Percentiles rank a stretch among this genome's conserved stretches.
Evolutionary conservation across 2,113 vertebrate genomes (phyloP).

Genomic region (Callopanchax toddi): DNA sequence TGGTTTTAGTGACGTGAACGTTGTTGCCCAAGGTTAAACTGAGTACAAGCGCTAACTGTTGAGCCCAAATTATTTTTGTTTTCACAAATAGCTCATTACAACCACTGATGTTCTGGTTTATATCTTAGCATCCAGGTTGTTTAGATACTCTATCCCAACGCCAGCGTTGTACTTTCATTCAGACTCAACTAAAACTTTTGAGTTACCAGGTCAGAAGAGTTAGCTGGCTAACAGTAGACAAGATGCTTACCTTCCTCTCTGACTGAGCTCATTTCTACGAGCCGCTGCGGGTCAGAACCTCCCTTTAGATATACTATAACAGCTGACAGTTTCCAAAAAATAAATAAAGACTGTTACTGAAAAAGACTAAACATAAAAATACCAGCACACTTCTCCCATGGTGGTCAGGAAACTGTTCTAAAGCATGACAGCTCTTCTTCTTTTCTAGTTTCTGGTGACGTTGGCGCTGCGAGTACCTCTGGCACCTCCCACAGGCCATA

Average conservation of each 20-base stretch:
- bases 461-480: background rate
- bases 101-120: too few relatives aligned
- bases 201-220: too few relatives aligned
- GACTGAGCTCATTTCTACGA: slow-evolving; percentile 56
- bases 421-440: slow-evolving; percentile 3
- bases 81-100: too few relatives aligned
- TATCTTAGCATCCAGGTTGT: too few relatives aligned
- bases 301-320: background rate
- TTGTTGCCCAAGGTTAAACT: too few relatives aligned
- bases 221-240: slow-evolving; percentile 10
- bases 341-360: background rate
- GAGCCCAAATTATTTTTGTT: too few relatives aligned
- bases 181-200: too few relatives aligned
- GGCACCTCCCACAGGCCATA: slow-evolving; percentile 20
- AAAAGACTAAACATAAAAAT: background rate
- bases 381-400: background rate
- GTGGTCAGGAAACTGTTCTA: slow-evolving; percentile 7
- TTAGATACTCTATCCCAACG: too few relatives aligned
- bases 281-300: background rate
- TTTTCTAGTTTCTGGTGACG: background rate
- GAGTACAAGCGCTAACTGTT: too few relatives aligned
- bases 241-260: slow-evolving; percentile 58
- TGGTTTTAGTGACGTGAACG: too few relatives aligned
- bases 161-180: background rate
- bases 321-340: background rate